Percentiles rank a stretch among this genome's conserved stretches.
These are phyloP conservation scores for Macrotrachela quadricornifera DNA, from an alignment of 1,140 invertebrate species.

Conservation along the genomic window DNA sequence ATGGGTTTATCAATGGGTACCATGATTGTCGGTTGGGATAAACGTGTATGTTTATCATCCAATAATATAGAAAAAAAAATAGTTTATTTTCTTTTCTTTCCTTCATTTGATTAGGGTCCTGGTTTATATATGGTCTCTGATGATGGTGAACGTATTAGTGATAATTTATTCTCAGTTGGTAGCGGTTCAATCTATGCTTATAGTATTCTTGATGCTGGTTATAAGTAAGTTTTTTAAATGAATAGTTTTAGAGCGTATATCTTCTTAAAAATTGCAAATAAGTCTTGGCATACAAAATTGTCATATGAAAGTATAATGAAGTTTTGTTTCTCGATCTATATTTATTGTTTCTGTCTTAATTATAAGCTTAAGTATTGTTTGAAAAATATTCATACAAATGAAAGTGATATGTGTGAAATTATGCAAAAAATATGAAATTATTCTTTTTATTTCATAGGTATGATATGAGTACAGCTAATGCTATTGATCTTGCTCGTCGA, in stretches of 20 bases:
- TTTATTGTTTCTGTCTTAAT: too few relatives aligned
- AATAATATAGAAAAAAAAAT: conserved; percentile 1
- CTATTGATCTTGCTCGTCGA: conserved; percentile 68
- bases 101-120: conserved; percentile 48
- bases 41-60: conserved; percentile 42
- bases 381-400: too few relatives aligned
- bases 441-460: conserved; percentile 37
- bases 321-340: too few relatives aligned
- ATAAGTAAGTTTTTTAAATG: conserved; percentile 13
- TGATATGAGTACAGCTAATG: conserved; percentile 72
- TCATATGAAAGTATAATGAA: too few relatives aligned
- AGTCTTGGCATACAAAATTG: too few relatives aligned
- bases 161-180: conserved; percentile 81
- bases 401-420: too few relatives aligned
- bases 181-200: conserved; percentile 90
- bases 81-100: neutral
- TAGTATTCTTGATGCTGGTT: conserved; percentile 74
- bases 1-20: conserved; percentile 47
- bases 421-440: neutral
- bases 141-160: conserved; percentile 71
- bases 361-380: too few relatives aligned
- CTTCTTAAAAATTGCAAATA: too few relatives aligned
- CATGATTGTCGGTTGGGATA: conserved; percentile 94
- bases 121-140: conserved; percentile 88
- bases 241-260: too few relatives aligned